These are phyloP conservation scores for Amiota mariae DNA, from an alignment of 2,888 invertebrate species.

Conservation along the genomic window DNA sequence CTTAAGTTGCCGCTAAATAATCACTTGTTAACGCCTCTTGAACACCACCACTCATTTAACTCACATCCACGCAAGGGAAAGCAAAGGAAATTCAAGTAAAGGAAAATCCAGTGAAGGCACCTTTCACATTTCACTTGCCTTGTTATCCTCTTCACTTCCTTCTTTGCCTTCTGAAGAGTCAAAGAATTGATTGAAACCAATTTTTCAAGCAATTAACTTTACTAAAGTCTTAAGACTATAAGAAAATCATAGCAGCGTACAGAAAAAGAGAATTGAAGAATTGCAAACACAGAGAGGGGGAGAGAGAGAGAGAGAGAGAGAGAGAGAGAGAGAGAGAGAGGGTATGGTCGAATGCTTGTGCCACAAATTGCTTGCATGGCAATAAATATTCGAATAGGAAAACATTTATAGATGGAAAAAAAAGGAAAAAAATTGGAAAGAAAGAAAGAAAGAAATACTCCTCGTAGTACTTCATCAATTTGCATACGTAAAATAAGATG, in stretches of 20 bases:
- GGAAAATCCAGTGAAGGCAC: no score
- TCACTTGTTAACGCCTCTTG: conserved; percentile 26
- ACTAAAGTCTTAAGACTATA: conserved; percentile 26
- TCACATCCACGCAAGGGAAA: no score
- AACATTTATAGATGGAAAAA: background rate
- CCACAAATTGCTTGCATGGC: background rate
- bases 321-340: background rate
- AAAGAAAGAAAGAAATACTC: background rate
- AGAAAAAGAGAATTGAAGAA: background rate
- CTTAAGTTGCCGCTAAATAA: conserved; percentile 19
- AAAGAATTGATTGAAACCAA: conserved; percentile 61
- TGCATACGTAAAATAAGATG: conserved; percentile 1
- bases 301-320: background rate
- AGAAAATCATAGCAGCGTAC: background rate
- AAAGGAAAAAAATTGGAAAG: background rate
- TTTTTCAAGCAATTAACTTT: conserved; percentile 65
- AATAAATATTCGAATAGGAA: background rate
- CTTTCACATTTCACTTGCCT: background rate
- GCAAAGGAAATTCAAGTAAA: no score
- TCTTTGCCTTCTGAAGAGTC: background rate
- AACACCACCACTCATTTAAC: background rate
- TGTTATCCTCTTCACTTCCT: background rate
- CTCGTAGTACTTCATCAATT: background rate
- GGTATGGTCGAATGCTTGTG: no score
- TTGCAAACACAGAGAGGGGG: background rate